These are phyloP conservation scores for Musca vetustissima DNA, from an alignment of 1,140 invertebrate species.

Conservation along the genomic window DNA sequence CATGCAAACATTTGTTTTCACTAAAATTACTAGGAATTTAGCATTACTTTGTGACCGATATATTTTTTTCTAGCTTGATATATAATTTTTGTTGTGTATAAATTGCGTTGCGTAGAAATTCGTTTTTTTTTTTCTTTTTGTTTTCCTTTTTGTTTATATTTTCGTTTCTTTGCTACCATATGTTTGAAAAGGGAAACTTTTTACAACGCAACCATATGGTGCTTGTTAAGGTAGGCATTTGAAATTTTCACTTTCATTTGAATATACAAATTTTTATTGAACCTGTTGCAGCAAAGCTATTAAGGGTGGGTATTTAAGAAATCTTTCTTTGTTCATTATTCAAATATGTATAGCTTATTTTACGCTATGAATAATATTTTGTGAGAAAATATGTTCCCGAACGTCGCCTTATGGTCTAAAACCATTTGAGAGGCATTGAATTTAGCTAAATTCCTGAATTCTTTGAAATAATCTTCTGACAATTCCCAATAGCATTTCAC, in stretches of 20 bases:
- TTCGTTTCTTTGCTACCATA: not conserved
- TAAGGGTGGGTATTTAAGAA: too few relatives aligned
- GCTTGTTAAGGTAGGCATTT: not conserved
- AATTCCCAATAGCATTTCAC: too few relatives aligned
- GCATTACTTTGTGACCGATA: not conserved
- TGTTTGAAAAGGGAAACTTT: not conserved
- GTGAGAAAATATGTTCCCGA: too few relatives aligned
- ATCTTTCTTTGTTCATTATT: too few relatives aligned
- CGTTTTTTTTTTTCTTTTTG: not conserved
- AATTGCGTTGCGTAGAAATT: not conserved
- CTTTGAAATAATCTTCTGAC: too few relatives aligned
- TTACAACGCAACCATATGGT: not conserved
- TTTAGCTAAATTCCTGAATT: too few relatives aligned
- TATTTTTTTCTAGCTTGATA: constrained; percentile 3
- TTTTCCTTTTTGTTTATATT: not conserved
- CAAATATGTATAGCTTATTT: too few relatives aligned
- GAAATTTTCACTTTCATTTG: too few relatives aligned
- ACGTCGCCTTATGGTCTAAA: too few relatives aligned
- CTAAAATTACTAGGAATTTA: not conserved
- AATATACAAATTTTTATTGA: not conserved
- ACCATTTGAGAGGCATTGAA: too few relatives aligned
- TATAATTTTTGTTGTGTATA: constrained; percentile 2
- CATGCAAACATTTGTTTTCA: not conserved
- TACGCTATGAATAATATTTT: too few relatives aligned
- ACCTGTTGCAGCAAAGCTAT: not conserved